Evolutionary conservation across 2,888 invertebrate species (phyloP).

Genomic region (Drosophila paracracens): DNA sequence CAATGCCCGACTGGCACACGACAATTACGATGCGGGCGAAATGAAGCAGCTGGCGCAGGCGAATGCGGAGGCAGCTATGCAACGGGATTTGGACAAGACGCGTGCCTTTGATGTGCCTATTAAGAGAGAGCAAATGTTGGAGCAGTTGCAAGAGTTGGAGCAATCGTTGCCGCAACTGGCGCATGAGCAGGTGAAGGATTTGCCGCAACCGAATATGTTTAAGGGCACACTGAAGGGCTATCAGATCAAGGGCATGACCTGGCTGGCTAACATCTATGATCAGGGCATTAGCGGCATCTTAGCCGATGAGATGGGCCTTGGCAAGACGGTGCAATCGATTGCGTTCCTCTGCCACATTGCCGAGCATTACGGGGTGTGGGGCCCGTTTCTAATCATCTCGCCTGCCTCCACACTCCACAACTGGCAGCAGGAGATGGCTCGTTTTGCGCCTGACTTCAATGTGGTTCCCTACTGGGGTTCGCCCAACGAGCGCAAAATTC

Average conservation of each 20-base stretch:
- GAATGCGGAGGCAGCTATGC: slow-evolving; percentile 94
- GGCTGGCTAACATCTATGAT: slow-evolving; percentile 99
- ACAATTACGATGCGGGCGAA: slow-evolving; percentile 89
- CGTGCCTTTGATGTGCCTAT: slow-evolving; percentile 87
- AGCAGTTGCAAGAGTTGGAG: slow-evolving; percentile 42
- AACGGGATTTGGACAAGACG: slow-evolving; percentile 90
- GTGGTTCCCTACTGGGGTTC: slow-evolving; percentile 93
- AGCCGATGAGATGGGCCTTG: slow-evolving; percentile 99
- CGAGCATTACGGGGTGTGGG: slow-evolving; percentile 96
- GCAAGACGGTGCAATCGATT: slow-evolving; percentile 99
- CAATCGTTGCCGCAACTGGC: slow-evolving; percentile 42
- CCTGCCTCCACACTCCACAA: slow-evolving; percentile 98
- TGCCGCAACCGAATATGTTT: slow-evolving; percentile 94
- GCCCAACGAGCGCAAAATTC: slow-evolving; percentile 93
- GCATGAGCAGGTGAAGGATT: slow-evolving; percentile 86
- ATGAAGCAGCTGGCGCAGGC: slow-evolving; percentile 88
- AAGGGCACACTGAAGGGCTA: slow-evolving; percentile 96
- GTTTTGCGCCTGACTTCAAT: slow-evolving; percentile 97
- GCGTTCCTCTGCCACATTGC: slow-evolving; percentile 97
- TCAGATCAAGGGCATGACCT: slow-evolving; percentile 99
- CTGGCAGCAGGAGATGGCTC: slow-evolving; percentile 98
- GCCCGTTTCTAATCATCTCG: slow-evolving; percentile 97
- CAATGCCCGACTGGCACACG: slow-evolving; percentile 90
- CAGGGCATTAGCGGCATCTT: slow-evolving; percentile 98
- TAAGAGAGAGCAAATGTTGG: slow-evolving; percentile 52